Base-by-base conservation (phyloP, 2,888 invertebrate species). In the Trichogramma evanescens region DNA sequence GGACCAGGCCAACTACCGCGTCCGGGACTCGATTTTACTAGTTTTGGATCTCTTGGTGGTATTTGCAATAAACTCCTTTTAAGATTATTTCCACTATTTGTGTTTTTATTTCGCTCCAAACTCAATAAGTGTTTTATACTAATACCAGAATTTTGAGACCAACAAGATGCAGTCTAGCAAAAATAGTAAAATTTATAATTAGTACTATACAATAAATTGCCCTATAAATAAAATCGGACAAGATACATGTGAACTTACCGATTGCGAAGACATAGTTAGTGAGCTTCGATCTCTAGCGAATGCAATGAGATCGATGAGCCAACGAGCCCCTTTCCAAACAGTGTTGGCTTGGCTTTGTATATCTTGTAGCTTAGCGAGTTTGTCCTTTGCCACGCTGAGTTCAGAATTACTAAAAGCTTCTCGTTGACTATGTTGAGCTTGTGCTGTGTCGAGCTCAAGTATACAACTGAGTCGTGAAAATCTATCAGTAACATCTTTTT, bases 231-330 rank as follows among this genome's bases (percentile, higher is more conserved):
- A 26, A 26, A 26, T 26, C 26, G 26, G 26, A 26, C 41, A 9
- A 45, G 39, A 59, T 46, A 6, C 13, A 49, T 38, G 6, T 26
- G 46, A 54, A 69, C 72, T 71, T 65, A 74, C 74, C 58, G 66
- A 69, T 58, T 72, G 72, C 0, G 72, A 71, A 0, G 73, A 26
- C 26, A 26, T 26, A 26, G 26, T 26, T 26, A 26, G 70, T 0
- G 73, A 70, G 26, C 81, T 80, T 48, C 89, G 86, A 72, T 97
- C 97, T 63, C 98, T 84, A 1, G 97, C 95, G 74, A 93, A 93
- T 0, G 92, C 88, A 58, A 98, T 93, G 5, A 96, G 89, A 73
- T 97, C 95, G 86, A 95, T 92, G 26, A 98, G 84, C 98, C 98
- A 99, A 13, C 99, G 86, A 50, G 93, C 89, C 26, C 89, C 88